A percentile compares a stretch with the other conserved stretches of the same genome.
These are phyloP conservation scores for Malurus cyaneus DNA, from an alignment of 2,113 vertebrate genomes.

Conservation along the genomic window DNA sequence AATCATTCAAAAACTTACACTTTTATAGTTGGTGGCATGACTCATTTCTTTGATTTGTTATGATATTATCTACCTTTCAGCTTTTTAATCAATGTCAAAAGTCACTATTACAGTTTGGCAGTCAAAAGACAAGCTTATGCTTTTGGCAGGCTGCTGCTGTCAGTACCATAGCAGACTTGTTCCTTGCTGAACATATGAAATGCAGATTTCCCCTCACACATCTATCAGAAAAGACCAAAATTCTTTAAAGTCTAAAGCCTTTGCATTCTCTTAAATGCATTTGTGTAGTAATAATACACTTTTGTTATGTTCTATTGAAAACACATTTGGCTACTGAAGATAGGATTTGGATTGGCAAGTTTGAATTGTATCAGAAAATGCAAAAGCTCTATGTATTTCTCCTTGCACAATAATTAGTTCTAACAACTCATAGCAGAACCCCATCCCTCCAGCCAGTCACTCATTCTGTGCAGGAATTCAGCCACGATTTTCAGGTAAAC, in stretches of 20 bases:
- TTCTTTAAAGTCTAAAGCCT: not conserved
- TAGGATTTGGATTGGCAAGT: not conserved
- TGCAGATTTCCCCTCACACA: not conserved
- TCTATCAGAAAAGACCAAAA: not conserved
- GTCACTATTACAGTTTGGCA: not conserved
- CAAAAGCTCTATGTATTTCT: not conserved
- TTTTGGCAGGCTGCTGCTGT: not conserved
- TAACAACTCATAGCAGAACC: not conserved
- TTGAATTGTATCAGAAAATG: not conserved
- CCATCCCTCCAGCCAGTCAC: not conserved
- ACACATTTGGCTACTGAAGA: not conserved
- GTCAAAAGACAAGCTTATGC: not conserved
- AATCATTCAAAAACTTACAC: not conserved
- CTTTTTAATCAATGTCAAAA: not conserved
- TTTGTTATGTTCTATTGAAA: not conserved
- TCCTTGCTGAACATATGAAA: not conserved
- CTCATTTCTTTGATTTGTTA: slow-evolving; percentile 12
- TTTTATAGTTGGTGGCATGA: not conserved
- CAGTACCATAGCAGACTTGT: not conserved
- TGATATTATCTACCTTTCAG: not conserved
- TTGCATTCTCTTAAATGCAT: not conserved
- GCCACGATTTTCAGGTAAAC: not conserved
- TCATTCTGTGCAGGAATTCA: not conserved
- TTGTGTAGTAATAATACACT: not conserved
- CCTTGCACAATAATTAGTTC: not conserved